Evolutionary conservation across 2,797 vertebrate genomes (phyloP).

Genomic region (Chaenodraco wilsoni): DNA sequence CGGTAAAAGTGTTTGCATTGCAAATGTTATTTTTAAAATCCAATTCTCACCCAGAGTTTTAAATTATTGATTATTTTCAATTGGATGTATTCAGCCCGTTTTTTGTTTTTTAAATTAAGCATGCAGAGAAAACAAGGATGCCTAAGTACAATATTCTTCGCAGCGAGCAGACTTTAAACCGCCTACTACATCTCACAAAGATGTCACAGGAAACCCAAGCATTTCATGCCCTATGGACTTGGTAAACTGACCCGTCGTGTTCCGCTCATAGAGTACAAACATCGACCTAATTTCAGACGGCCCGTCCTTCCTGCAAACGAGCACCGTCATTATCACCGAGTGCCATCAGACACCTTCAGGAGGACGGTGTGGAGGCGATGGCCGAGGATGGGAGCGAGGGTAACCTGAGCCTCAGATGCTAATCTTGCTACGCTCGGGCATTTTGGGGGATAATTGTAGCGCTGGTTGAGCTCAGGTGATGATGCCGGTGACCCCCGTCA

Average conservation of each 20-base stretch:
- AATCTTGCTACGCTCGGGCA: slow-evolving; percentile 79
- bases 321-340: slow-evolving; percentile 78
- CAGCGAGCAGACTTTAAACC: slow-evolving; percentile 1
- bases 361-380: slow-evolving; percentile 58
- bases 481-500: slow-evolving; percentile 68
- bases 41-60: not conserved
- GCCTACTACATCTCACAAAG: slow-evolving; percentile 3
- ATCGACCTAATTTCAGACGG: slow-evolving; percentile 75
- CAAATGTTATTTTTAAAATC: slow-evolving; percentile 5
- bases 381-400: slow-evolving; percentile 64
- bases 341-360: slow-evolving; percentile 85
- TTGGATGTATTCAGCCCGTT: not conserved
- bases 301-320: slow-evolving; percentile 72
- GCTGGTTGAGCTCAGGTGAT: slow-evolving; percentile 78
- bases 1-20: slow-evolving; percentile 16
- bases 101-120: slow-evolving; percentile 12
- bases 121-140: not conserved
- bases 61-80: slow-evolving; percentile 21
- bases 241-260: slow-evolving; percentile 73
- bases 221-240: slow-evolving; percentile 69
- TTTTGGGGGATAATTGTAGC: slow-evolving; percentile 87
- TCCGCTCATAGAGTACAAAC: slow-evolving; percentile 68
- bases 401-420: slow-evolving; percentile 83
- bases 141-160: not conserved
- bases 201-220: slow-evolving; percentile 57